Percentiles rank a stretch among this genome's conserved stretches.
These are phyloP conservation scores for Miniopterus natalensis DNA, from an alignment of 2,113 vertebrate species.

Conservation along the genomic window DNA sequence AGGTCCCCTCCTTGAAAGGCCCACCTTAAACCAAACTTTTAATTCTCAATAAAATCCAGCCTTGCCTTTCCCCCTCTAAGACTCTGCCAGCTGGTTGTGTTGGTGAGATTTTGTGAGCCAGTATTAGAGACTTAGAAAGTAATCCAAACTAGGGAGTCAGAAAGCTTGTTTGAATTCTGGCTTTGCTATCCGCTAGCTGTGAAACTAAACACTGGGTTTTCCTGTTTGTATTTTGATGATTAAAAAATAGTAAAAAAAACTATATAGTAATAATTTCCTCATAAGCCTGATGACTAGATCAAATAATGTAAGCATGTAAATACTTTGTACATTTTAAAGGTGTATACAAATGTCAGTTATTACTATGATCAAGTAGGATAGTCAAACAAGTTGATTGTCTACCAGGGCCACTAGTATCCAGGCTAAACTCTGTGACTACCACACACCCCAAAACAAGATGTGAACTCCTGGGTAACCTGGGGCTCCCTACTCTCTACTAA, in stretches of 20 bases:
- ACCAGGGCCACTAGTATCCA: background rate
- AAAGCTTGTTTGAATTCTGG: background rate
- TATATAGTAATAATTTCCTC: background rate
- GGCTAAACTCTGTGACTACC: background rate
- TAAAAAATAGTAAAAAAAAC: background rate
- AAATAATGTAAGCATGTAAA: background rate
- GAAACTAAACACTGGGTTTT: background rate
- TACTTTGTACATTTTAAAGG: background rate
- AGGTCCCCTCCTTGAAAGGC: background rate
- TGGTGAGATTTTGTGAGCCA: background rate
- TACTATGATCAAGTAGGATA: background rate
- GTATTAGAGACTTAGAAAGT: background rate
- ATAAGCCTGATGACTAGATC: background rate
- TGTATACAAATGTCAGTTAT: background rate
- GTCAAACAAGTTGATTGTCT: background rate
- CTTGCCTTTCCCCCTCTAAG: background rate
- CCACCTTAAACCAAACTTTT: background rate
- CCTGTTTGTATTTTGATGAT: slow-evolving; percentile 17
- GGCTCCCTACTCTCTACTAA: background rate
- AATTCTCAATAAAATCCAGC: background rate
- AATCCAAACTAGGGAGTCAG: background rate
- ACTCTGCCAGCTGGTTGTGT: no score
- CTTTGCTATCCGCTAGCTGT: background rate
- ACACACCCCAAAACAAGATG: no score
- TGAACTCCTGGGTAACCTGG: background rate